Evolutionary conservation across 2,797 vertebrate species (phyloP), one percentile per base, ranked within the genome.

Genomic region (Balearica regulorum): DNA sequence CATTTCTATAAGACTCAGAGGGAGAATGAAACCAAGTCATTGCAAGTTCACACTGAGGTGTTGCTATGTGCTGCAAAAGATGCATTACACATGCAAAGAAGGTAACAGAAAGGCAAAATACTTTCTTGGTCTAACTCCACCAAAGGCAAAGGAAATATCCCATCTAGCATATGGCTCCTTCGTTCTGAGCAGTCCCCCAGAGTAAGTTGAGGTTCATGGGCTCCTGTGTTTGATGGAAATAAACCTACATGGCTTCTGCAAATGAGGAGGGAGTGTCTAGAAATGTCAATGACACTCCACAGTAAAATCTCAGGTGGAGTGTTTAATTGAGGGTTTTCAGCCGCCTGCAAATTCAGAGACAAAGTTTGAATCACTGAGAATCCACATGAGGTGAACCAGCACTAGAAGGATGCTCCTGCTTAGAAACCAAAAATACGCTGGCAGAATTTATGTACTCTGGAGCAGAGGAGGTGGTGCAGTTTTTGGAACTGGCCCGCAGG

Each of bases 251-350:
- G 28, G 54, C 64, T 78, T 91, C 87, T 89, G 54, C 79, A 93
- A 95, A 94, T 73, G 58, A 96, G 66, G 64, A 79, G 79, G 93
- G 92, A 90, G 93, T 91, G 70, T 70, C 93, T 93, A 79, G 92
- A 94, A 93, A 95, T 85, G 87, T 94, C 93, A 97, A 26, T 39
- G 89, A 95, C 94, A 93, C 87, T 94, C 72, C 3, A 5, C 89
- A 90, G 79, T 89, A 90, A 83, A 39, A 75, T 93, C 72, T 97
- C 66, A 91, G 84, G 76, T 83, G 46, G 55, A 94, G 87, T 83
- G 66, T 77, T 96, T 96, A 96, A 95, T 91, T 96, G 90, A 94
- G 73, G 90, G 82, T 60, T 96, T 94, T 95, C 17, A 6, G 70
- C n/a, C 3, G 8, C 83, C 72, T 95, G 76, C 53, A 94, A 91